phyloP scores from a whole-genome alignment of 2,888 invertebrate genomes.

The Lasioglossum calceatum region DNA sequence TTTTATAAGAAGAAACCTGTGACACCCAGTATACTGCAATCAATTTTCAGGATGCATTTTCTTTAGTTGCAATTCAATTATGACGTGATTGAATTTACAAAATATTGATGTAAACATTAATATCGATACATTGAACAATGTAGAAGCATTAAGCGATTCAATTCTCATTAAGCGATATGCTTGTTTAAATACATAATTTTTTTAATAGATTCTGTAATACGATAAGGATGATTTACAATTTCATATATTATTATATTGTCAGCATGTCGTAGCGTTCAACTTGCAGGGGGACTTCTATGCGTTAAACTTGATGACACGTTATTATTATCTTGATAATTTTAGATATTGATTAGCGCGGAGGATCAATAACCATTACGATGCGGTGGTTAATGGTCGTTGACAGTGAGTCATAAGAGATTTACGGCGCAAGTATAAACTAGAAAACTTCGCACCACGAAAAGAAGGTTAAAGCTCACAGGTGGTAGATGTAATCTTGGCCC shows the following conservation, averaged over 20 bases:
- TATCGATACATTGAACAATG: neutral
- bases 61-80: neutral
- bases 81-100: neutral
- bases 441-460: constrained; percentile 24
- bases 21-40: neutral
- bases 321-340: constrained; percentile 70
- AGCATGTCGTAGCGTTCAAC: constrained; percentile 29
- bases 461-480: constrained; percentile 27
- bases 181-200: neutral
- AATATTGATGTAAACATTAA: neutral
- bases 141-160: neutral
- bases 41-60: neutral
- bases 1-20: neutral
- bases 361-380: constrained; percentile 69
- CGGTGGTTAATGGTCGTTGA: constrained; percentile 65
- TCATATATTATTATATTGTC: constrained; percentile 52
- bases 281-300: constrained; percentile 55
- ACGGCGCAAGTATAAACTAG: constrained; percentile 27
- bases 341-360: constrained; percentile 65
- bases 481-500: constrained; percentile 41
- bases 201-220: neutral
- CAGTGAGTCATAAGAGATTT: constrained; percentile 60
- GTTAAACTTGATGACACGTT: constrained; percentile 64
- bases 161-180: neutral
- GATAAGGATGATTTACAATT: neutral